Evolutionary conservation across 2,797 vertebrate species (phyloP), one percentile per base, ranked within the genome.

Genomic region (Bradypodion ventrale): DNA sequence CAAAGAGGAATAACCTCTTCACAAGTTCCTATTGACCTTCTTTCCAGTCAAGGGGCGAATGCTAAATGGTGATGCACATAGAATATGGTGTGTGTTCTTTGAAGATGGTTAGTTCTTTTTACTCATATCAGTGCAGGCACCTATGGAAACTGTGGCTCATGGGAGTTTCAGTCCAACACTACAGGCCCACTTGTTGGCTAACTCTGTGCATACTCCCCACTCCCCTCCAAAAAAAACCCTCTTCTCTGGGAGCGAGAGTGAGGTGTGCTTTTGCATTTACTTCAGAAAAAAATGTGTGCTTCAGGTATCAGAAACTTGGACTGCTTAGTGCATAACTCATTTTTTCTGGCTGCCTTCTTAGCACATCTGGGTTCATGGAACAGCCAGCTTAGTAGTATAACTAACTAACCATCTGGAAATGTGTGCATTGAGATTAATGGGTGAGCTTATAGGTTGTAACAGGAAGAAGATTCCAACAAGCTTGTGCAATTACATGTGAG

Each of bases 321-420:
- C 7, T 49, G 29, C 66, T 62, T 27, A 49, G 59, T 79, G 78
- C 83, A 44, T 73, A 89, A 84, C 76, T 91, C 82, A 83, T 87
- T 76, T 87, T 76, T 59, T 60, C 63, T 77, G 35, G 65, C 86
- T 84, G 49, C 0, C 7, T 79, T 78, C 91, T 89, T 89, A 90
- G 82, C 83, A 73, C 79, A 74, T 85, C 86, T 85, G 87, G 87
- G 76, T 90, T 29, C 75, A 83, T 56, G 76, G 88, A 87, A 88
- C 62, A 87, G 86, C 63, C 77, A 69, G 60, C 77, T 90, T 90
- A 87, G 89, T 82, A 92, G 72, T 69, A 81, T 35, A 42, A 59
- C n/a, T 78, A 83, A 86, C 77, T 87, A 76, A 91, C 79, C 93
- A 93, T 93, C 92, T 94, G 92, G 91, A 92, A 91, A 86, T 63